Evolutionary conservation across 2,113 vertebrate genomes (phyloP).

Genomic region (Empidonax alnorum): DNA sequence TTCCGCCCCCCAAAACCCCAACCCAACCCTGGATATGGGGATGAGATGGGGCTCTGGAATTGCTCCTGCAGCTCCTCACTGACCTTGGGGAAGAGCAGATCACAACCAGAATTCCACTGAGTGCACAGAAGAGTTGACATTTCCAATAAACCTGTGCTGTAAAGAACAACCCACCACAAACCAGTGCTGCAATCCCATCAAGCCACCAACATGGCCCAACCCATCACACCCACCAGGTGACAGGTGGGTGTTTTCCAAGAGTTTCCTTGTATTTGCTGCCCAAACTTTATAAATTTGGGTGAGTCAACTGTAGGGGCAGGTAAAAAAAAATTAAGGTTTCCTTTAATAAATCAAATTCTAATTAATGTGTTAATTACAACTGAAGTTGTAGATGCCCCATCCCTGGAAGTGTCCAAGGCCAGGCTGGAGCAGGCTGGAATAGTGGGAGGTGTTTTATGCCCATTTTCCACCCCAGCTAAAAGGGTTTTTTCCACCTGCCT

Average conservation of each 20-base stretch:
- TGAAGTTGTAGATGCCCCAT: not conserved
- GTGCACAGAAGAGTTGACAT: not conserved
- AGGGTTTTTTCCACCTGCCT: not conserved
- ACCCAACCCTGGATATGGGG: not conserved
- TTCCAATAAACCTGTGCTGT: not conserved
- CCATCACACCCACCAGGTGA: not conserved
- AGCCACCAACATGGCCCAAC: not conserved
- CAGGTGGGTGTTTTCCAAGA: not conserved
- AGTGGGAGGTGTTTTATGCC: not conserved
- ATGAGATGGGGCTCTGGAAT: not conserved
- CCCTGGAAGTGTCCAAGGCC: not conserved
- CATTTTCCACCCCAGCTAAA: not conserved
- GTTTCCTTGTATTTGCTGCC: not conserved
- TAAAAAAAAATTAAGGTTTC: not conserved
- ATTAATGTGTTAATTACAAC: not conserved
- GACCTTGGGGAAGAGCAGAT: not conserved
- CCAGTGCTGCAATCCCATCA: not conserved
- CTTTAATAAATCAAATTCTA: not conserved
- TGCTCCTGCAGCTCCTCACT: not conserved
- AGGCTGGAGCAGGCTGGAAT: not conserved
- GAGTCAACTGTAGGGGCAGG: not conserved
- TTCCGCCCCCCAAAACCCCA: not conserved
- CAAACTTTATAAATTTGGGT: not conserved
- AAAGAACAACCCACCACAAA: not conserved
- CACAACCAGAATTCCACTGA: not conserved